Conservation (phyloP, 2,888 invertebrate genomes). For the Chrysolina oricalcia region DNA sequence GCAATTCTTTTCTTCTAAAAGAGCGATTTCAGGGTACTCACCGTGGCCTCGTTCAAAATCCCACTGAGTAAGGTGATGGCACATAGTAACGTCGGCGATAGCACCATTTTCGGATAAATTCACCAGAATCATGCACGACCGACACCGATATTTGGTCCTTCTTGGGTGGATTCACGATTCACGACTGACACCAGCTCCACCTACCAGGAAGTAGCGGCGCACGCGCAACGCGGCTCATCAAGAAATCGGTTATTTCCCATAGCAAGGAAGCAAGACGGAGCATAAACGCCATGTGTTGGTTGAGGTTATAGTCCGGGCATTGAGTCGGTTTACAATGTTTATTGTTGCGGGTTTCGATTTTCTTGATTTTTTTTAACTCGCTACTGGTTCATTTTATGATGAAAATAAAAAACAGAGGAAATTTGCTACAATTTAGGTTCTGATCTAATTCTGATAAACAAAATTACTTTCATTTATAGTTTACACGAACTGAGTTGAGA, state of each 20-base stretch:
- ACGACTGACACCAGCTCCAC: slow-evolving; percentile 69
- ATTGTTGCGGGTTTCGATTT: too few species aligned
- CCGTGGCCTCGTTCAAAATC: slow-evolving; percentile 76
- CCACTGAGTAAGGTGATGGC: slow-evolving; percentile 77
- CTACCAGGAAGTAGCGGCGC: slow-evolving; percentile 65
- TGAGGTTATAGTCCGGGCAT: slow-evolving; percentile 53
- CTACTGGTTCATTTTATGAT: too few species aligned
- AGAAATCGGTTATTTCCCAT: slow-evolving; percentile 49
- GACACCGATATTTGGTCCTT: slow-evolving; percentile 64
- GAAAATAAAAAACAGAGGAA: too few species aligned
- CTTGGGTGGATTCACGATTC: slow-evolving; percentile 68
- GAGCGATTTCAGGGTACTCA: slow-evolving; percentile 65
- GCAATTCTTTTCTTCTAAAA: background rate
- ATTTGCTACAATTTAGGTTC: too few species aligned
- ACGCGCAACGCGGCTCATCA: slow-evolving; percentile 82
- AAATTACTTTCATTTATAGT: too few species aligned
- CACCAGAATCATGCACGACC: slow-evolving; percentile 64
- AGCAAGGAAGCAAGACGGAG: slow-evolving; percentile 42
- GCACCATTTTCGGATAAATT: slow-evolving; percentile 73
- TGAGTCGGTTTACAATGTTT: background rate
- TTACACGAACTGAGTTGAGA: too few species aligned
- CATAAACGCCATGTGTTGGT: slow-evolving; percentile 36
- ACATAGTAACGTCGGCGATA: slow-evolving; percentile 77
- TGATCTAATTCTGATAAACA: too few species aligned
- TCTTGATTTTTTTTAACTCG: too few species aligned